Base-by-base conservation (phyloP, 2,888 invertebrate species). In the Tetragnatha montana region DNA sequence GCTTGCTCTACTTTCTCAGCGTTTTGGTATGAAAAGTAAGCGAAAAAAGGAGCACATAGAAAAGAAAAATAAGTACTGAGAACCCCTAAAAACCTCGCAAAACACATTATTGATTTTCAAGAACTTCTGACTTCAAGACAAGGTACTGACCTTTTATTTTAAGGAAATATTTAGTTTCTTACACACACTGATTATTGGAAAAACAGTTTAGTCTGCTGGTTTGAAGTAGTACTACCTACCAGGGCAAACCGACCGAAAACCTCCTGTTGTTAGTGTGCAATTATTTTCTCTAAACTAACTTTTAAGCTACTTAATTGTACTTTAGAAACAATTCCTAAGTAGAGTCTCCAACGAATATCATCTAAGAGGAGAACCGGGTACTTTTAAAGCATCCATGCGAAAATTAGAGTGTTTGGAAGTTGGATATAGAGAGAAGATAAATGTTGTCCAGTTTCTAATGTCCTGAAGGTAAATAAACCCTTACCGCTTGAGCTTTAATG, bases 181-280 rank as follows among this genome's bases (percentile, higher is more conserved):
- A 73, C 19, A 50, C 35, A n/a, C 47, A 47, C 60, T 78, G 88
- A 78, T 88, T 88, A 88, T 88, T 88, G 88, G 88, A 88, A 88
- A 88, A 14, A 47, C 81, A 82, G 71, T 88, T 78, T 81, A 51
- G 88, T 88, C 76, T 82, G 73, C 71, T 78, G 51, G 71, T 51
- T 82, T 78, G 81, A 21, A 49, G 74, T 50, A 81, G 76, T 87
- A 35, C 78, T 88, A 88, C 82, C 78, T 82, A 78, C 47, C 35
- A 73, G 82, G 21, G 71, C 60, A 78, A 81, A 88, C 81, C 21
- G 73, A 73, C 47, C 35, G 74, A 87, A 80, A 8, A 2, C 35
- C 35, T 35, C 4, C 35, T 35, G 35, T 35, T 2, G 35, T 17
- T 60, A 21, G 87, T 87, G 81, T 87, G 71, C 81, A 87, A 87